Percentiles rank a stretch among this genome's conserved stretches.
Conservation (phyloP, 2,113 vertebrate species). For the Cardinalis cardinalis region DNA sequence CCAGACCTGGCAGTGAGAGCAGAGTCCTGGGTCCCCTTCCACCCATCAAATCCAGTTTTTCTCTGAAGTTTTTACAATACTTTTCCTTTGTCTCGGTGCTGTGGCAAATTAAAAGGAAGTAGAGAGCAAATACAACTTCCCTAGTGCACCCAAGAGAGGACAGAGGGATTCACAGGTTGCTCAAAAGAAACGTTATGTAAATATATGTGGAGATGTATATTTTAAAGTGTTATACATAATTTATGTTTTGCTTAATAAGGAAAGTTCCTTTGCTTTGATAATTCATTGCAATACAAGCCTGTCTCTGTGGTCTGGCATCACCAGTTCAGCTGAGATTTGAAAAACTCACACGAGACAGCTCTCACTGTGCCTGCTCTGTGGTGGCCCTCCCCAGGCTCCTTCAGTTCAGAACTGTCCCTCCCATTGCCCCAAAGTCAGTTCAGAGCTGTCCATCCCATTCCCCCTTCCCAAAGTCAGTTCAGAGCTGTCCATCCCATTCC, state of each 20-base stretch:
- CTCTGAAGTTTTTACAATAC: background rate
- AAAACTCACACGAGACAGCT: background rate
- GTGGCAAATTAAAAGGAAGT: background rate
- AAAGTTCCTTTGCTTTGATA: slow-evolving; percentile 7
- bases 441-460: background rate
- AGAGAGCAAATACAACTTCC: background rate
- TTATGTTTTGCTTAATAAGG: background rate
- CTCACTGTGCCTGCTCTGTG: background rate
- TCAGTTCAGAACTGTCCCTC: background rate
- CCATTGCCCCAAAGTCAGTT: background rate
- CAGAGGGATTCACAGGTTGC: background rate
- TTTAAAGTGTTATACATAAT: background rate
- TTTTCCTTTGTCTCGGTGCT: background rate
- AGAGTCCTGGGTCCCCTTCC: background rate
- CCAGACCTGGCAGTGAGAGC: background rate
- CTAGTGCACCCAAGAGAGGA: background rate
- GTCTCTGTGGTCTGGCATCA: background rate
- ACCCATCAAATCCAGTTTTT: background rate
- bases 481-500: background rate
- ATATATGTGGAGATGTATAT: background rate
- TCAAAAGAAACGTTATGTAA: background rate
- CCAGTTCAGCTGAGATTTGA: background rate
- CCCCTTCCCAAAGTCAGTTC: background rate
- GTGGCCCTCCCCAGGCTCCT: background rate
- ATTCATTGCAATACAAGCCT: background rate